phyloP scores from a whole-genome alignment of 1,140 invertebrate genomes.

The Drosophila littoralis region DNA sequence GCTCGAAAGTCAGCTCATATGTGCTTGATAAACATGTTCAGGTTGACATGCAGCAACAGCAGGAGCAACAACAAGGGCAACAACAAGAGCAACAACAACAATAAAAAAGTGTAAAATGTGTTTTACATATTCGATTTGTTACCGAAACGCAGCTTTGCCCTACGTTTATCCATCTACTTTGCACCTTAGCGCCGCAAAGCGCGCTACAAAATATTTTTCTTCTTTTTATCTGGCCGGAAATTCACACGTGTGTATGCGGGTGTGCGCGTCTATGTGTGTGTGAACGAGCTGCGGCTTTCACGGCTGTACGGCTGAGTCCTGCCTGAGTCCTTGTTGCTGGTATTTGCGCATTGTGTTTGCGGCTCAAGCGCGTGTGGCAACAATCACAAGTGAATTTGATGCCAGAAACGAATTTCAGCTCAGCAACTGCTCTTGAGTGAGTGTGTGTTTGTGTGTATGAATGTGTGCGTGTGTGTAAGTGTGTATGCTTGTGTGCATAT shows the following conservation, averaged over 20 bases:
- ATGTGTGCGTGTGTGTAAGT: neutral
- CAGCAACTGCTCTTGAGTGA: conserved; percentile 21
- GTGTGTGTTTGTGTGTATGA: conserved; percentile 2
- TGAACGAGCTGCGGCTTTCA: conserved; percentile 45
- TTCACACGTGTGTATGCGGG: conserved; percentile 8
- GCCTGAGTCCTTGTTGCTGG: conserved; percentile 20
- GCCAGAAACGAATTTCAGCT: conserved; percentile 22
- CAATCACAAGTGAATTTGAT: conserved; percentile 67
- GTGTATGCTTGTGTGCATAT: conserved; percentile 43
- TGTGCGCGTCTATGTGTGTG: conserved; percentile 2
- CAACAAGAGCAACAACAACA: neutral
- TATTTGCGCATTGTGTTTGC: conserved; percentile 48
- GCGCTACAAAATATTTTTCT: conserved; percentile 16
- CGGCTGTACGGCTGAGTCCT: conserved; percentile 51
- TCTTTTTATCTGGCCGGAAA: conserved; percentile 26
- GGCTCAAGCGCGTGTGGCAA: conserved; percentile 54
- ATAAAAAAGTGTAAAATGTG: neutral
- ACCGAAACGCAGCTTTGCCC: conserved; percentile 52
- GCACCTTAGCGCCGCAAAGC: conserved; percentile 54
- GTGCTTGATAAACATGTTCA: conserved; percentile 40
- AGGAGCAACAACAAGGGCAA: neutral
- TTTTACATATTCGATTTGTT: conserved; percentile 45
- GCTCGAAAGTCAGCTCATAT: conserved; percentile 14
- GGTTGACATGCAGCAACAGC: conserved; percentile 17
- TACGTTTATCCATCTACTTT: conserved; percentile 67